These are phyloP conservation scores for Brenthis ino DNA, from an alignment of 2,888 invertebrate species.

Conservation along the genomic window DNA sequence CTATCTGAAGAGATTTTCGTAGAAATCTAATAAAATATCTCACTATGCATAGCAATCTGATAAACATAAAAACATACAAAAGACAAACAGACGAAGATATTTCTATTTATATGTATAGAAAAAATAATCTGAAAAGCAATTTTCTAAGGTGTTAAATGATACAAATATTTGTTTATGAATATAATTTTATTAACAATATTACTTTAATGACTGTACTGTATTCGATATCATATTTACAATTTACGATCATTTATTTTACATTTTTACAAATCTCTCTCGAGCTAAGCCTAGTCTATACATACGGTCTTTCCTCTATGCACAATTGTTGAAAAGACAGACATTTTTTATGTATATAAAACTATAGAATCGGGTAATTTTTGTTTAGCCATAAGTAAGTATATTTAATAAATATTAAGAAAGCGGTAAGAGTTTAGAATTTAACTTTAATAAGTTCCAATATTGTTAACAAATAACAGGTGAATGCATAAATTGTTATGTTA, in stretches of 20 bases:
- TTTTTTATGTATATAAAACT: conserved; percentile 23
- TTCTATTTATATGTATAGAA: not conserved
- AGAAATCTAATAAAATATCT: no score
- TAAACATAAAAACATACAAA: no score
- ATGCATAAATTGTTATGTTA: no score
- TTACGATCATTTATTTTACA: conserved; percentile 70
- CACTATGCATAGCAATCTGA: no score
- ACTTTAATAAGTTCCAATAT: not conserved
- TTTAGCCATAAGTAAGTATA: not conserved
- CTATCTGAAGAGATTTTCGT: no score
- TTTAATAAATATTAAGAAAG: conserved; percentile 24
- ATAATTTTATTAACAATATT: conserved; percentile 83
- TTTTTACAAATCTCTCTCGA: conserved; percentile 75
- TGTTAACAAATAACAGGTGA: no score
- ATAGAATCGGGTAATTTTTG: conserved; percentile 6
- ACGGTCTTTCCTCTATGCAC: conserved; percentile 35
- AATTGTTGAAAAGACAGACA: conserved; percentile 26
- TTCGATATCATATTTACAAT: conserved; percentile 81
- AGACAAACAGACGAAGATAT: not conserved
- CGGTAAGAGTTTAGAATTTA: conserved; percentile 25
- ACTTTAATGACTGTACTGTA: conserved; percentile 81
- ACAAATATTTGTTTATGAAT: conserved; percentile 75
- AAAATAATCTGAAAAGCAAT: not conserved
- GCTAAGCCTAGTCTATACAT: conserved; percentile 49
- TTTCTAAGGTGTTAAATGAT: conserved; percentile 48